Conservation (phyloP, 2,888 invertebrate species). For the Perithous albicinctus region DNA sequence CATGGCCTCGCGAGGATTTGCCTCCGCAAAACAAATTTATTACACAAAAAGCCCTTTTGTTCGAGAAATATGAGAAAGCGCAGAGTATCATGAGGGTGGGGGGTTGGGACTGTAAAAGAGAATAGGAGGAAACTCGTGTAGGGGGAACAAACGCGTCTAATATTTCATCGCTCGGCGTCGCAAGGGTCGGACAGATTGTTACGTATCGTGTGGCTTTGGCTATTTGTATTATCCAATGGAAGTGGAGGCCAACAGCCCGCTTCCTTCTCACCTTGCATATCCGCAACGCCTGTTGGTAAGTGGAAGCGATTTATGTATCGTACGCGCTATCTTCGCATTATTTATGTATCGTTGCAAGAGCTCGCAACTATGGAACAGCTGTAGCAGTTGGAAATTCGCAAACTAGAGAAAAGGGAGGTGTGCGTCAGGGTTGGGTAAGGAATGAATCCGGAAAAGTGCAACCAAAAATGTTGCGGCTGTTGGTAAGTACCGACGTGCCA, state of each 20-base stretch:
- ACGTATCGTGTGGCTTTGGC: constrained; percentile 54
- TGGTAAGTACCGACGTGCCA: constrained; percentile 34
- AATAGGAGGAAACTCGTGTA: background rate
- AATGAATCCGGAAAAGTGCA: constrained; percentile 38
- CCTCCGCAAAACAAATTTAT: constrained; percentile 44
- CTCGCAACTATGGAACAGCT: constrained; percentile 18
- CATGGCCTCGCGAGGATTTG: background rate
- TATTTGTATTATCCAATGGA: constrained; percentile 57
- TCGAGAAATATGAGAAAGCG: constrained; percentile 32
- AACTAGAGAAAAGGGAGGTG: constrained; percentile 2
- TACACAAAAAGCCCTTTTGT: constrained; percentile 21
- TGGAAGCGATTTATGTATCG: constrained; percentile 54
- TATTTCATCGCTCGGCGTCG: constrained; percentile 51
- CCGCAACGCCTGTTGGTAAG: constrained; percentile 25
- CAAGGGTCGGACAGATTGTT: constrained; percentile 48
- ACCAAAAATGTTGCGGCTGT: constrained; percentile 25
- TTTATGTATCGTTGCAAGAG: constrained; percentile 37
- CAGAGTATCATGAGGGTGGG: constrained; percentile 1
- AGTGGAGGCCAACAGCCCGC: background rate
- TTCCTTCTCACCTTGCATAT: constrained; percentile 27
- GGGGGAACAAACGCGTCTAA: constrained; percentile 50
- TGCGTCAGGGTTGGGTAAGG: constrained; percentile 14
- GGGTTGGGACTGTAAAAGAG: background rate
- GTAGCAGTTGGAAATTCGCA: background rate
- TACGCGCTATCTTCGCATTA: constrained; percentile 38